Evolutionary conservation across 2,113 vertebrate genomes (phyloP), one percentile per base, ranked within the genome.

Genomic region (Podocnemis expansa): DNA sequence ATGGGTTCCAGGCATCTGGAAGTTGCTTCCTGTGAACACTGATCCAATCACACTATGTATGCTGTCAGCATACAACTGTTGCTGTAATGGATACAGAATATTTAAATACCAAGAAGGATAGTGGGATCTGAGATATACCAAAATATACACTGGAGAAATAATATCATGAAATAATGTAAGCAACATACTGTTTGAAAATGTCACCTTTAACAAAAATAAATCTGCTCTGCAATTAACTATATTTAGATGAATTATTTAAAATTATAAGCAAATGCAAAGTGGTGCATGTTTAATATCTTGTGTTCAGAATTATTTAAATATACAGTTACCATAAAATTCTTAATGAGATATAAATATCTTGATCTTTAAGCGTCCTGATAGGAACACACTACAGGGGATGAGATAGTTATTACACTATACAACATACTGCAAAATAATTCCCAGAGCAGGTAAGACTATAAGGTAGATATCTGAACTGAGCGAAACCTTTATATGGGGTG

Each of bases 171-270:
- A 97, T 82, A 96, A 97, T 96, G 84, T 96, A 93, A 96, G 95
- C 91, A 97, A 95, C 93, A 92, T 89, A 89, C 47, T 6, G 5
- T 87, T 93, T 96, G 96, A 94, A 97, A 97, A 97, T 96, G 97
- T 97, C 93, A 95, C 70, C 82, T 84, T 91, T 70, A 95, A 97
- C 92, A 96, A 97, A 96, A 97, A 97, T 97, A 97, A 95, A 88
- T 93, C 82, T 93, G 55, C 76, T 97, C 84, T 91, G 84, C 89
- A 97, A 91, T 84, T 97, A 93, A 84, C 94, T 97, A 96, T 97
- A 97, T 96, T 96, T 97, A 97, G 94, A 95, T 89, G 91, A 96
- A 92, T 93, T 93, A 96, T 95, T 88, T 96, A 97, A 96, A 95
- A 96, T 96, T 93, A 96, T 85, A 96, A 94, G 89, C 85, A 92